Percentiles rank a stretch among this genome's conserved stretches.
Evolutionary conservation across 2,888 invertebrate genomes (phyloP).

Genomic region (Drosophila bunnanda): DNA sequence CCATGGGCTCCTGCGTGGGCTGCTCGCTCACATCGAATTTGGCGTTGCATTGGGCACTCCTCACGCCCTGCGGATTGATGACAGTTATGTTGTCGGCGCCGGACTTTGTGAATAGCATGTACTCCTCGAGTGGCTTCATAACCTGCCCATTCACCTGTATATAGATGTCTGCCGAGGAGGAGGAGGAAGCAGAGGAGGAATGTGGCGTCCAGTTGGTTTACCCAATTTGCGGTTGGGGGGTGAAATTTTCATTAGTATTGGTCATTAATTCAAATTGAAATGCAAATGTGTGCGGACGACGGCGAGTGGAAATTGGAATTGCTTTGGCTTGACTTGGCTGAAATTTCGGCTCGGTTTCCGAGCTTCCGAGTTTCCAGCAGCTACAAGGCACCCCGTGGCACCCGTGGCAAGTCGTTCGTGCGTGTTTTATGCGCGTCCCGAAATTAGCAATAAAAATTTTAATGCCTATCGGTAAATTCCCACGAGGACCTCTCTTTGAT

Average conservation of each 20-base stretch:
- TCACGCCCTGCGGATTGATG: constrained; percentile 93
- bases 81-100: constrained; percentile 93
- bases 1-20: constrained; percentile 86
- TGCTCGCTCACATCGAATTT: constrained; percentile 89
- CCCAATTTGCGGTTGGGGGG: constrained; percentile 35
- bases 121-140: constrained; percentile 95
- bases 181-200: no score
- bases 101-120: constrained; percentile 95
- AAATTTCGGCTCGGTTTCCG: constrained; percentile 7
- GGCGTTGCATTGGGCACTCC: constrained; percentile 93
- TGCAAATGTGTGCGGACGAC: constrained; percentile 41
- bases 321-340: constrained; percentile 25
- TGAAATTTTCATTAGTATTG: constrained; percentile 76
- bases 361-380: neutral
- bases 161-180: constrained; percentile 89
- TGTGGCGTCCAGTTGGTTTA: constrained; percentile 22
- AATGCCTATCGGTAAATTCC: constrained; percentile 62
- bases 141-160: constrained; percentile 92
- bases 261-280: constrained; percentile 81
- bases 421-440: constrained; percentile 69
- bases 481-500: constrained; percentile 9
- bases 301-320: constrained; percentile 46
- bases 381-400: constrained; percentile 1
- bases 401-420: constrained; percentile 55
- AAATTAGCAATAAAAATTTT: constrained; percentile 78